Evolutionary conservation across 2,888 invertebrate species (phyloP).

Genomic region (Caenorhabditis imperialis): DNA sequence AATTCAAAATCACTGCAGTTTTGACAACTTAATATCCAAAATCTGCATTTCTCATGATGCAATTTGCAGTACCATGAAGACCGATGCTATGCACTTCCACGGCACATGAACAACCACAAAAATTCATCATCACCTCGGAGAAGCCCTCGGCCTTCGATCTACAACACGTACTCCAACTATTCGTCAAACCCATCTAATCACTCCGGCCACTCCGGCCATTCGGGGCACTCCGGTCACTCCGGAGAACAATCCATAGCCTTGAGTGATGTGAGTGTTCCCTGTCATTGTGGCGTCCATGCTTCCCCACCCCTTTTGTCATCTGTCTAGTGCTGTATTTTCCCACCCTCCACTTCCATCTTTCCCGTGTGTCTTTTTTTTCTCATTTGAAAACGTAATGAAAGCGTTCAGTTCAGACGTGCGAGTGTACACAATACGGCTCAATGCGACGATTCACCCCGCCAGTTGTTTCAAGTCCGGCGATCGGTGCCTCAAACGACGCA

Average conservation of each 20-base stretch:
- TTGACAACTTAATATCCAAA: too few relatives aligned
- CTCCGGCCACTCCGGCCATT: slow-evolving; percentile 46
- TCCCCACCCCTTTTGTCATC: slow-evolving; percentile 41
- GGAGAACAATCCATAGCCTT: slow-evolving; percentile 54
- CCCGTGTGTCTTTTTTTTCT: slow-evolving; percentile 8
- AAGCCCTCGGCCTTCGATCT: slow-evolving; percentile 46
- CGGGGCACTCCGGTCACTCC: slow-evolving; percentile 42
- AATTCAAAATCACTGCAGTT: too few relatives aligned
- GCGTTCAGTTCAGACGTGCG: slow-evolving; percentile 60
- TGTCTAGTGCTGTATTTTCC: slow-evolving; percentile 17
- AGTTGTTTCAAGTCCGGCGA: slow-evolving; percentile 33
- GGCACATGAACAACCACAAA: slow-evolving; percentile 48
- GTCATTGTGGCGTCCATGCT: slow-evolving; percentile 48
- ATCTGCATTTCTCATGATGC: too few relatives aligned
- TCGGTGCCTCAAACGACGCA: slow-evolving; percentile 37
- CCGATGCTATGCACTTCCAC: slow-evolving; percentile 40
- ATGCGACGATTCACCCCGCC: slow-evolving; percentile 58
- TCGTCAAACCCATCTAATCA: slow-evolving; percentile 50
- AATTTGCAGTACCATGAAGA: slow-evolving; percentile 50
- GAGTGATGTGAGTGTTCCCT: slow-evolving; percentile 55
- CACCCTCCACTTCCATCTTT: not conserved
- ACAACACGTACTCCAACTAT: slow-evolving; percentile 52
- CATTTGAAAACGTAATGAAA: slow-evolving; percentile 29
- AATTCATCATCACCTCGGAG: slow-evolving; percentile 46
- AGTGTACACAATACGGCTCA: slow-evolving; percentile 66